A percentile compares a stretch with the other conserved stretches of the same genome.
phyloP scores from a whole-genome alignment of 1,140 invertebrate genomes.

The Idris sp. region DNA sequence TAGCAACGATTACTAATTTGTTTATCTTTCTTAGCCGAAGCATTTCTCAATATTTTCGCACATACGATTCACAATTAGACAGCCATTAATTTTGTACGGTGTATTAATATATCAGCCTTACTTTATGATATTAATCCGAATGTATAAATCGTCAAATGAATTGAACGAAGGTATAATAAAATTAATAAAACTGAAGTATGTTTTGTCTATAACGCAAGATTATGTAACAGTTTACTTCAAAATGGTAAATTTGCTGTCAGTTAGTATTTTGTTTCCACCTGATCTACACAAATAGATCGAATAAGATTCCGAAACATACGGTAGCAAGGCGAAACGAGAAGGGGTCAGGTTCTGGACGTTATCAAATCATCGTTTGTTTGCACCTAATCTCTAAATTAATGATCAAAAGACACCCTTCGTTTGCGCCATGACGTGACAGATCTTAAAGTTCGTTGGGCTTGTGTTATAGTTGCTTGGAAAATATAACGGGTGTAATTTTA shows the following conservation, averaged over 20 bases:
- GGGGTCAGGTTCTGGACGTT: constrained; percentile 73
- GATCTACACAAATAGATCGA: constrained; percentile 57
- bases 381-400: constrained; percentile 78
- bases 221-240: constrained; percentile 9
- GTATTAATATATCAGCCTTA: constrained; percentile 6
- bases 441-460: constrained; percentile 70
- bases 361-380: constrained; percentile 78
- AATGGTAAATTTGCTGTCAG: constrained; percentile 40
- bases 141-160: background rate
- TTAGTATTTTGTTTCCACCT: constrained; percentile 40
- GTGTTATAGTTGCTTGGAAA: constrained; percentile 50
- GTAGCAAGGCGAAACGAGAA: constrained; percentile 65
- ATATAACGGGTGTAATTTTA: constrained; percentile 56
- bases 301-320: constrained; percentile 57
- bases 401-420: constrained; percentile 71
- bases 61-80: constrained; percentile 12
- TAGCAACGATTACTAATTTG: constrained; percentile 41
- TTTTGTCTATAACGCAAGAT: constrained; percentile 11
- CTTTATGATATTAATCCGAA: constrained; percentile 2
- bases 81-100: constrained; percentile 11
- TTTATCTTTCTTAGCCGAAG: constrained; percentile 31
- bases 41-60: constrained; percentile 44
- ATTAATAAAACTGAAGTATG: constrained; percentile 21
- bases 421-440: constrained; percentile 70
- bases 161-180: background rate